Evolutionary conservation across 2,888 invertebrate species (phyloP), one percentile per base, ranked within the genome.

Genomic region (Labia minor): DNA sequence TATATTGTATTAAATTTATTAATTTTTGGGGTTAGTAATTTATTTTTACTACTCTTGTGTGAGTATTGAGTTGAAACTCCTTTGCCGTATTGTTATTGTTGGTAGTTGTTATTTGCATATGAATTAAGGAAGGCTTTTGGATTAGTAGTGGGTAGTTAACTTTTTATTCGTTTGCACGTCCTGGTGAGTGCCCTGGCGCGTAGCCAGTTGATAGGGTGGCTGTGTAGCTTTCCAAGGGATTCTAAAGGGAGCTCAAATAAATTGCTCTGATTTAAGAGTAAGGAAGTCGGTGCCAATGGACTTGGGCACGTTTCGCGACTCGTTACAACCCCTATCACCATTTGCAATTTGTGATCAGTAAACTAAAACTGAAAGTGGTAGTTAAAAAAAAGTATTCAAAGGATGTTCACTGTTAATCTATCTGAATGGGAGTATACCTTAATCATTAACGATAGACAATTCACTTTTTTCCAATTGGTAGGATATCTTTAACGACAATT

Each of bases 241-340:
- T 49, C 4, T 8, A 49, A 49, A 26, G 8, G 26, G 26, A 14
- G 49, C 16, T 49, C 4, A 49, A 49, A 49, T 49, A 49, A 49
- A 49, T 49, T 49, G 49, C 14, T 4, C 49, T 49, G 49, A 49
- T 49, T 49, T 49, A 49, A 49, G 49, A 16, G 16, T 10, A 49
- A 49, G n/a, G 49, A 49, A 49, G 49, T 49, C 49, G n/a, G 49
- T 3, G 49, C 49, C 49, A 16, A 49, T 49, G 49, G 49, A 49
- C 49, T 49, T 49, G n/a, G 49, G 49, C 49, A 49, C 49, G 49
- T 49, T 49, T 49, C 49, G 49, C 49, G 49, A 8, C 49, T 49
- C 16, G 6, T 49, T 2, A 49, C 49, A 49, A 14, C 16, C 49
- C 49, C 49, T 49, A 49, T 49, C 49, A 49, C 49, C 49, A 49